Percentiles rank a stretch among this genome's conserved stretches.
phyloP scores from a whole-genome alignment of 2,888 invertebrate genomes.

The Endotricha flammealis region DNA sequence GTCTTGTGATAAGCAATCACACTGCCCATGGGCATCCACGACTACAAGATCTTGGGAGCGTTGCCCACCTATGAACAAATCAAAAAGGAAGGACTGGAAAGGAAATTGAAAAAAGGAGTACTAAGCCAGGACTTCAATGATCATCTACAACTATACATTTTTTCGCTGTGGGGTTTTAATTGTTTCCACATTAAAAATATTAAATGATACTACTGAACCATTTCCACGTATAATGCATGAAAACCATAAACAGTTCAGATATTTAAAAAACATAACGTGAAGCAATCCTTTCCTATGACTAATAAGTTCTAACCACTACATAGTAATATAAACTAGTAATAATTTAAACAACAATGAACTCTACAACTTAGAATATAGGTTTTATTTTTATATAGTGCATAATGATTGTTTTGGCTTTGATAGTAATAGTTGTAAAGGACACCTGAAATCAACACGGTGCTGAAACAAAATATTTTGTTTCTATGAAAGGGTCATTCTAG shows the following conservation, averaged over 20 bases:
- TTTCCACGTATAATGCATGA: conserved; percentile 19
- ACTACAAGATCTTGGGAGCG: too few species aligned
- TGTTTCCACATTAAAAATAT: too few species aligned
- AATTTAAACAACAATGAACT: neutral
- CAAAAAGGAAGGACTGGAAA: too few species aligned
- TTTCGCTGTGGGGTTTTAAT: too few species aligned
- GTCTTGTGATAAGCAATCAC: too few species aligned
- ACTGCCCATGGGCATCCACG: too few species aligned
- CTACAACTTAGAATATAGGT: neutral
- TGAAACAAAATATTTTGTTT: conserved; percentile 43
- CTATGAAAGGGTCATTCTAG: conserved; percentile 29
- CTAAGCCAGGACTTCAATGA: too few species aligned
- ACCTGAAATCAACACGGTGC: conserved; percentile 31
- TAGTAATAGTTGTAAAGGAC: conserved; percentile 24
- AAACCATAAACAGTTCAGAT: conserved; percentile 42
- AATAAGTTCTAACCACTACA: conserved; percentile 29
- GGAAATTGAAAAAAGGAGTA: too few species aligned
- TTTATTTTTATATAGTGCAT: neutral
- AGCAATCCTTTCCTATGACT: conserved; percentile 47
- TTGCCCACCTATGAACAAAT: too few species aligned
- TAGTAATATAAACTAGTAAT: conserved; percentile 5
- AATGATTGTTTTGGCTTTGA: conserved; percentile 15
- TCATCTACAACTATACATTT: too few species aligned
- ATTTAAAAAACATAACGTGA: conserved; percentile 46
- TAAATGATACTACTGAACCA: conserved; percentile 4